Evolutionary conservation across 2,797 vertebrate species (phyloP), one percentile per base, ranked within the genome.

Genomic region (Betta splendens): DNA sequence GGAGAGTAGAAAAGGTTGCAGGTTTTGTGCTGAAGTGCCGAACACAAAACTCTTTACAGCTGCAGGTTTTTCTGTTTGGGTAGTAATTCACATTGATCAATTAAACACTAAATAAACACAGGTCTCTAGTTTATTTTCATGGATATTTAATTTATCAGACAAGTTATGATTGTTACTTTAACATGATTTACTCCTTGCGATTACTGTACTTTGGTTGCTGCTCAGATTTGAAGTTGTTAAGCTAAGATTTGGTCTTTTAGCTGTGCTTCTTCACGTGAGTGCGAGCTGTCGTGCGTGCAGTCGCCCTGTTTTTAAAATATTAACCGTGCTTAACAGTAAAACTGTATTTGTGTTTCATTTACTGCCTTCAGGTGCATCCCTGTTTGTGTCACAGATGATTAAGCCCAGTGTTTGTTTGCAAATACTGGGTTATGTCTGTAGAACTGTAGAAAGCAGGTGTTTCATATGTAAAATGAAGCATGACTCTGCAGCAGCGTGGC

Each of bases 171-270:
- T 71, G 66, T 46, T 51, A 31, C 22, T 70, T 22, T 80, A 92
- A 91, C 56, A 53, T 89, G 62, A 71, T 86, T 81, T 84, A 48
- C 78, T 64, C 66, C 49, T 52, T 45, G 42, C 46, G 82, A 77
- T 75, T 78, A 75, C 33, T 18, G 47, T n/a, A n/a, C n/a, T 63
- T 36, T 64, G 62, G 76, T 82, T 73, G 58, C 65, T 44, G 31
- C 83, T 82, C 61, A 50, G 9, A 39, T 81, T 77, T 79, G 32
- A 77, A 77, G 72, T 9, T 35, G 28, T n/a, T 70, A 64, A 61
- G 36, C 46, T 87, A 56, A 85, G 90, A 72, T 86, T 88, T 63
- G 80, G 64, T 87, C 89, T 86, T 72, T 90, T 85, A 50, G 23
- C 58, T 60, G 43, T 70, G 32, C 32, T 23, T 57, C 69, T 63